A percentile compares a stretch with the other conserved stretches of the same genome.
phyloP scores from a whole-genome alignment of 2,797 vertebrate genomes.

The Lutjanus campechanus region DNA sequence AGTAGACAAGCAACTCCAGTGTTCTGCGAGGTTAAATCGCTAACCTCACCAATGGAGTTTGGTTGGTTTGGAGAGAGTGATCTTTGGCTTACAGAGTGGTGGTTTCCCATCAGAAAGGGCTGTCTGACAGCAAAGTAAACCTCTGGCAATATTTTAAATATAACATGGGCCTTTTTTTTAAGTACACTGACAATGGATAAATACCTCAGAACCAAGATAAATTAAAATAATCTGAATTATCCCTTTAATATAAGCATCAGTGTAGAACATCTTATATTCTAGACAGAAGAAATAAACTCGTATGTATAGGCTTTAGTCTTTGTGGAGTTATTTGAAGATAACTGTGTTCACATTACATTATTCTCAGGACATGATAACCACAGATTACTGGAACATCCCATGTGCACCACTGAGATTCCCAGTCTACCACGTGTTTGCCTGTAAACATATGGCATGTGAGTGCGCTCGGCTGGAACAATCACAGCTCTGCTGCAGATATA shows the following conservation, averaged over 20 bases:
- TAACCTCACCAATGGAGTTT: too few species aligned
- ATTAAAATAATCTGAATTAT: too few species aligned
- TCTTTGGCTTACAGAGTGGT: too few species aligned
- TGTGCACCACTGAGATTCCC: slow-evolving; percentile 9
- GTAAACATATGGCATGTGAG: slow-evolving; percentile 71
- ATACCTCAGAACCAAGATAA: too few species aligned
- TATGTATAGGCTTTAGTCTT: not conserved
- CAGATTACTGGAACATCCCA: not conserved
- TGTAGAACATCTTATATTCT: not conserved
- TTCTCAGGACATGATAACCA: not conserved
- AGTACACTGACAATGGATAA: too few species aligned
- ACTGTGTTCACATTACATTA: not conserved
- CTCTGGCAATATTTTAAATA: too few species aligned
- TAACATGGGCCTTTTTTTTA: too few species aligned
- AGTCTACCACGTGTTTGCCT: slow-evolving; percentile 43
- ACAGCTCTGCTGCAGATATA: slow-evolving; percentile 9
- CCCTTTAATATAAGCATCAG: not conserved
- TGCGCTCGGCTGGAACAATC: slow-evolving; percentile 34
- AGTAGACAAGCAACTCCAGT: too few species aligned
- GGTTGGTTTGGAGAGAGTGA: too few species aligned
- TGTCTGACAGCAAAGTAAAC: too few species aligned
- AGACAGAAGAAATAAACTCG: not conserved
- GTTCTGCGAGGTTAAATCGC: too few species aligned
- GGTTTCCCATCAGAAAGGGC: too few species aligned
- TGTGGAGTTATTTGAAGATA: not conserved